Conservation (phyloP, 2,888 invertebrate species). For the Leptinotarsa rubiginosa region DNA sequence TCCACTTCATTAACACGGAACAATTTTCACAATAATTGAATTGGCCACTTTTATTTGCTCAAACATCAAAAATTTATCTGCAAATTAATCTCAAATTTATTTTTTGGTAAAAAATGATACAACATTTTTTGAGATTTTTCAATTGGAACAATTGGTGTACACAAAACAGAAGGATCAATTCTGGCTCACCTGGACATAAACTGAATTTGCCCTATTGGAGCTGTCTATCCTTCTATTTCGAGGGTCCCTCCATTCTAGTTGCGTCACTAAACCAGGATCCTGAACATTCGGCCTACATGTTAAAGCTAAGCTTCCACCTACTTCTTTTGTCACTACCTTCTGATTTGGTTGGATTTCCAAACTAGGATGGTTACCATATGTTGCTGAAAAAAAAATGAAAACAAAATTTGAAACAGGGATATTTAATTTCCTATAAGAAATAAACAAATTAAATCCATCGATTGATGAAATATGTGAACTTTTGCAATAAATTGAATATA, state of each 20-base stretch:
- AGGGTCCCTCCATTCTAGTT: constrained; percentile 85
- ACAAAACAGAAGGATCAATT: background rate
- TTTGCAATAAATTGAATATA: no score
- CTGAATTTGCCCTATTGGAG: constrained; percentile 54
- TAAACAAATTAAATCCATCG: no score
- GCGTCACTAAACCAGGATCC: constrained; percentile 75
- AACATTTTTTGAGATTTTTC: no score
- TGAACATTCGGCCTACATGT: constrained; percentile 82
- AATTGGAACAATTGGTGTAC: background rate
- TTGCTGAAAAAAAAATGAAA: constrained; percentile 38
- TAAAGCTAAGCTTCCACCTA: constrained; percentile 80
- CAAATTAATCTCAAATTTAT: no score
- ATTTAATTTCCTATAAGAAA: no score
- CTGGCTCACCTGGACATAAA: constrained; percentile 60
- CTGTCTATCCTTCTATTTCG: constrained; percentile 75
- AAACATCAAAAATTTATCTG: no score
- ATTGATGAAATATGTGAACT: no score
- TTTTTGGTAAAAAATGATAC: no score
- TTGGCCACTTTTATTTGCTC: no score
- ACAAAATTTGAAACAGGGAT: no score
- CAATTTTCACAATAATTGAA: no score
- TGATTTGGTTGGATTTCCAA: constrained; percentile 79
- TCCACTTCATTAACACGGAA: no score
- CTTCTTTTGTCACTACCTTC: constrained; percentile 72
- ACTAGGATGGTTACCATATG: constrained; percentile 35